Base-by-base conservation (phyloP, 2,797 vertebrate species). In the Ptychadena robeensis region DNA sequence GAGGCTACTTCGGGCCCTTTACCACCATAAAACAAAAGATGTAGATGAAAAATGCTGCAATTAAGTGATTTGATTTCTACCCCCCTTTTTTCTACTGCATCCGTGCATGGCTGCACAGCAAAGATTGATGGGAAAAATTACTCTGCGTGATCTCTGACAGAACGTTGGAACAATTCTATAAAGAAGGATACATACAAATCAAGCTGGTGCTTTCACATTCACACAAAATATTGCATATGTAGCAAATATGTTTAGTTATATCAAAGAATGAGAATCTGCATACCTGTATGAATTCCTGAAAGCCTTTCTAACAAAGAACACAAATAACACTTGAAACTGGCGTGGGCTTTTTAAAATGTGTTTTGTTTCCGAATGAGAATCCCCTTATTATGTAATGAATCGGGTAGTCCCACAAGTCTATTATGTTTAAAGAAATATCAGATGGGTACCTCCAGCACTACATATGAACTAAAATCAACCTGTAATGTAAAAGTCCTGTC, bases 21-120 rank as follows among this genome's bases (percentile, higher is more conserved):
- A 95, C 96, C 95, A 94, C 96, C 95, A 97, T 98, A 97, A 97
- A 98, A 98, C 96, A 98, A 97, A 98, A 98, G 96, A 98, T 97
- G 96, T 96, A 97, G 96, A 98, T 99, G 97, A 98, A 98, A 98
- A 98, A 98, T 98, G 97, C 96, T 93, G 96, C 97, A 98, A 98
- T 99, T 99, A 98, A 97, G 97, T 97, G 96, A 98, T 98, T 97
- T 98, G 96, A 98, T 97, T 98, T 97, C 96, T 97, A 94, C 91
- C 88, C 92, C 93, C 94, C 93, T 77, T 92, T 94, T 94, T 94
- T 92, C 93, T 93, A 92, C 93, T 91, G 92, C 90, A 92, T 93
- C 92, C 87, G 92, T 92, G 93, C 91, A 94, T 92, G 92, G 92
- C 93, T 93, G 93, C 93, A 93, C 93, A 94, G 94, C 93, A 92